Percentiles rank a stretch among this genome's conserved stretches.
These are phyloP conservation scores for Megaceryle torquata DNA, from an alignment of 2,113 vertebrate species.

Conservation along the genomic window DNA sequence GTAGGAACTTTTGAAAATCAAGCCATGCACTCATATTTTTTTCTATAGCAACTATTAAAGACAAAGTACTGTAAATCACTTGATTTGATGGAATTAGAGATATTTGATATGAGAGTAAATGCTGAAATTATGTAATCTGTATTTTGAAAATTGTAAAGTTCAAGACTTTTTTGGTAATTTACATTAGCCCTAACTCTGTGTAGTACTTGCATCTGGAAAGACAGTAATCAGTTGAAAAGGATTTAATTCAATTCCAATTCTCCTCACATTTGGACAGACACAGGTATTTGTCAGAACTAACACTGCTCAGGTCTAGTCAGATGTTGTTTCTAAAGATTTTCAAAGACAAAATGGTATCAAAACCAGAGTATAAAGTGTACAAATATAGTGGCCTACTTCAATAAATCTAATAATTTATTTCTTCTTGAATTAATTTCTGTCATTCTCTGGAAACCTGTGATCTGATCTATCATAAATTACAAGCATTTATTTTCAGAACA, in stretches of 20 bases:
- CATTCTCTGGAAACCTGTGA: background rate
- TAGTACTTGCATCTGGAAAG: background rate
- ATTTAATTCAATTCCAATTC: background rate
- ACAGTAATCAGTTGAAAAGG: background rate
- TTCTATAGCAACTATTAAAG: background rate
- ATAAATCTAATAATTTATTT: background rate
- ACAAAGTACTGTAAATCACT: background rate
- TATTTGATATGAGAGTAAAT: background rate
- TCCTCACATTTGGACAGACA: background rate
- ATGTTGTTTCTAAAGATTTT: background rate
- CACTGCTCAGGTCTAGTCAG: background rate
- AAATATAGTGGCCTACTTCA: background rate
- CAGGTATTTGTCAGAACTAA: background rate
- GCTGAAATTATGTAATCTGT: background rate
- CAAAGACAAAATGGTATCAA: background rate
- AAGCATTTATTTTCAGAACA: background rate
- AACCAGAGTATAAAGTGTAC: background rate
- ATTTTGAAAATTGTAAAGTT: background rate
- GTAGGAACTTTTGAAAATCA: background rate
- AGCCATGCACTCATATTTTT: background rate
- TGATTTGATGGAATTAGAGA: background rate
- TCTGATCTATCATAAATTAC: background rate
- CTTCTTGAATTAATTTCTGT: background rate
- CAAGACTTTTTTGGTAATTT: accelerated
- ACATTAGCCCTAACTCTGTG: background rate